A percentile compares a stretch with the other conserved stretches of the same genome.
Conservation (phyloP, 2,797 vertebrate genomes). For the Poecilia picta region DNA sequence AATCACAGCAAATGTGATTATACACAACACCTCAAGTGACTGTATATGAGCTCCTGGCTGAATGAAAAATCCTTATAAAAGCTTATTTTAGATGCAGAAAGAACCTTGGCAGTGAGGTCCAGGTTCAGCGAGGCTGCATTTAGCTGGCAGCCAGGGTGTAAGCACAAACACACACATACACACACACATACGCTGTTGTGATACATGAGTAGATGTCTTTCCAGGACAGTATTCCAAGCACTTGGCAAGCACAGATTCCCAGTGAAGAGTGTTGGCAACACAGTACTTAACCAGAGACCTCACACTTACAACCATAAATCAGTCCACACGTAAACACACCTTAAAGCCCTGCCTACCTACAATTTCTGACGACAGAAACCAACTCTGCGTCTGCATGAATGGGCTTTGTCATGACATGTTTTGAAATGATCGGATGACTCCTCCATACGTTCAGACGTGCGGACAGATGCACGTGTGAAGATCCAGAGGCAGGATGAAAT, state of each 20-base stretch:
- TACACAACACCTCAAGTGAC: slow-evolving; percentile 45
- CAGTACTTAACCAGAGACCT: slow-evolving; percentile 55
- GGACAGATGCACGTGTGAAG: slow-evolving; percentile 1
- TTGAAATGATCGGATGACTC: neutral
- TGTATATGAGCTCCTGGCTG: slow-evolving; percentile 40
- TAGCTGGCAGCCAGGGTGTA: slow-evolving; percentile 27
- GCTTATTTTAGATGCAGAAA: slow-evolving; percentile 32
- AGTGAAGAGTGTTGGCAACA: slow-evolving; percentile 68
- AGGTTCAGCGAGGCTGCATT: slow-evolving; percentile 35
- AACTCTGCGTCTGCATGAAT: neutral
- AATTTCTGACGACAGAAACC: slow-evolving; percentile 1
- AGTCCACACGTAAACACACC: slow-evolving; percentile 18
- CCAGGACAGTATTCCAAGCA: slow-evolving; percentile 64
- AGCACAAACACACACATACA: slow-evolving; percentile 41
- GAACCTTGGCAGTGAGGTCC: slow-evolving; percentile 38
- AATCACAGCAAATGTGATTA: slow-evolving; percentile 37
- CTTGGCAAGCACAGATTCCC: slow-evolving; percentile 60
- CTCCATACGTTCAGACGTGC: slow-evolving; percentile 2
- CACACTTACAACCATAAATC: slow-evolving; percentile 40
- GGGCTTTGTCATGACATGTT: neutral
- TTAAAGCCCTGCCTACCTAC: slow-evolving; percentile 26
- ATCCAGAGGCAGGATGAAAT: slow-evolving; percentile 39
- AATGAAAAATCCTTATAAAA: slow-evolving; percentile 12
- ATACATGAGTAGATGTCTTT: slow-evolving; percentile 61
- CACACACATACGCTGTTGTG: slow-evolving; percentile 51